Evolutionary conservation across 2,797 vertebrate genomes (phyloP).

Genomic region (Kryptopterus vitreolus): DNA sequence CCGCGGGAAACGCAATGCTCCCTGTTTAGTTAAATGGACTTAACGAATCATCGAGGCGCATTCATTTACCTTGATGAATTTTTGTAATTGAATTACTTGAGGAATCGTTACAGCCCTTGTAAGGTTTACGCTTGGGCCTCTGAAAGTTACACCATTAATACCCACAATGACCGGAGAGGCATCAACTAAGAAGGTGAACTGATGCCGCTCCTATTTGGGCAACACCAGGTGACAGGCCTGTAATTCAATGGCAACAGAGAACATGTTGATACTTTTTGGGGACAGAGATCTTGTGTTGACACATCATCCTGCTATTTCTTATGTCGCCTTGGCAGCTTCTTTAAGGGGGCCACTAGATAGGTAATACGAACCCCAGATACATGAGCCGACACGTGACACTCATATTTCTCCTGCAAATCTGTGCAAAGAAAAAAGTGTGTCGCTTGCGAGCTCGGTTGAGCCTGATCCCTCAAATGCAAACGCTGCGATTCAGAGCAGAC

Average conservation of each 20-base stretch:
- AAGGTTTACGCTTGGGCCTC: conserved; percentile 19
- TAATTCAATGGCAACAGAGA: conserved; percentile 65
- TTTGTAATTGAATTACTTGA: too few relatives aligned
- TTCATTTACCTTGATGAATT: too few relatives aligned
- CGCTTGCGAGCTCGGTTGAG: conserved; percentile 45
- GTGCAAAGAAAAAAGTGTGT: conserved; percentile 57
- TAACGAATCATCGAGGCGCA: too few relatives aligned
- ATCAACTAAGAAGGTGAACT: conserved; percentile 38
- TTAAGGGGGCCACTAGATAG: conserved; percentile 53
- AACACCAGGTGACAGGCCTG: conserved; percentile 56
- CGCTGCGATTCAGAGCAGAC: background rate
- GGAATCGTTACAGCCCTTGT: too few relatives aligned
- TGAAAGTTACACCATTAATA: conserved; percentile 59
- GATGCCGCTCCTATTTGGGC: conserved; percentile 65
- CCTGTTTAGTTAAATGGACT: too few relatives aligned
- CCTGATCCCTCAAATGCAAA: background rate
- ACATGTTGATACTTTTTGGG: conserved; percentile 55
- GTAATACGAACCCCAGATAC: conserved; percentile 61
- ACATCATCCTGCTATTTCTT: conserved; percentile 56
- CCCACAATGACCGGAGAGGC: conserved; percentile 42
- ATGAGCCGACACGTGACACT: conserved; percentile 61
- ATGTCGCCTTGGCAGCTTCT: conserved; percentile 60
- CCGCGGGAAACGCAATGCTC: too few relatives aligned
- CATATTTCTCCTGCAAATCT: conserved; percentile 53
- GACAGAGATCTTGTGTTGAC: conserved; percentile 56